Base-by-base conservation (phyloP, 2,888 invertebrate species). In the Caenorhabditis imperialis region DNA sequence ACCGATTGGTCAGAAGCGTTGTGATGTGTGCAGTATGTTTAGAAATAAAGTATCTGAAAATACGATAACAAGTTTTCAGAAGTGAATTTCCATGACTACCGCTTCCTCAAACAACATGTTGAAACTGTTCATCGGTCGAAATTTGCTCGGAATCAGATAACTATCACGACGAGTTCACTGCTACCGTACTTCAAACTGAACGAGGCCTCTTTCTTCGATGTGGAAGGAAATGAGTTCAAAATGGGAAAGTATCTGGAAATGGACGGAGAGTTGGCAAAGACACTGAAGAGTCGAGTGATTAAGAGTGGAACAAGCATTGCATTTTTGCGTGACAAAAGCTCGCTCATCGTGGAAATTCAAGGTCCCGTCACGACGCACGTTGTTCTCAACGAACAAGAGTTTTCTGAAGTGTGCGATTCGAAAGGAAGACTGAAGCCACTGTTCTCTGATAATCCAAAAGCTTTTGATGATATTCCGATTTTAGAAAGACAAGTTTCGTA, bases 211-310 rank as follows among this genome's bases (percentile, higher is more conserved):
- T 71, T 62, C 37, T 62, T 57, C 25, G 57, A 71, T 51, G n/a
- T 22, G 3, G 16, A 27, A 0, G 71, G 71, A 10, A 30, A 25
- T 0, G 55, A 70, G 23, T 70, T 40, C 37, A 61, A 47, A 25
- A 42, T 70, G 27, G 70, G 70, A 23, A 54, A 42, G 10, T 18
- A 25, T 16, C 8, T 69, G 5, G 53, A 69, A 10, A 69, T 37
- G 6, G 48, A 51, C 10, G 38, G 20, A 7, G 60, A 53, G 0
- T 14, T 60, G 16, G 40, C 47, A 1, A 50, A 40, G 8, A 42
- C 50, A 14, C 16, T 58, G 14, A 37, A 45, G 20, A 25, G 25
- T 20, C 18, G n/a, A 37, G 8, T 45, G 1, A 6, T 69, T 12
- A 6, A 7, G 8, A 5, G 37, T 22, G 45, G 67, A 12, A 38